Base-by-base conservation (phyloP, 53 echinoderm and acorn worm genomes). In the Pentamera pediparva region DNA sequence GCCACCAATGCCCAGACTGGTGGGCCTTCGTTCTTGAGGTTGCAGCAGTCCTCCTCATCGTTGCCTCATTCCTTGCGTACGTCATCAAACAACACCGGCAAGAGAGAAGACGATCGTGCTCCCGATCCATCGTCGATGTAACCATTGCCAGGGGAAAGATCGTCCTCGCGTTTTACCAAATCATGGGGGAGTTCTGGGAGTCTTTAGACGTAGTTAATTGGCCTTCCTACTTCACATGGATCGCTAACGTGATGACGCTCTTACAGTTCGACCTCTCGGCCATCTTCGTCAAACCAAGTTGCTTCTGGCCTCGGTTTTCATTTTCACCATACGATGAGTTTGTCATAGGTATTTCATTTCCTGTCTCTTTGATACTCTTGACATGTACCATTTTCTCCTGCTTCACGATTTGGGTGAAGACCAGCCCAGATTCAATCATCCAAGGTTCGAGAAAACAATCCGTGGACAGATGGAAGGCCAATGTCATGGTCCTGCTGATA, bases 81-180 rank as follows among this genome's bases (percentile, higher is more conserved):
- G 10, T 72, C 4, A 22, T 50, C 17, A 52, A 35, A 19, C n/a
- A 21, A 29, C 27, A 32, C 35, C 17, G 37, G 0, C 13, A 5
- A 9, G 53, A 32, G 15, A 32, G 24, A 52, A 29, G 6, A 21
- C 27, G 6, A 8, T 19, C 20, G 19, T 13, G 13, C 4, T 24
- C 26, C 5, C 35, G 59, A 5, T 35, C 65, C 15, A 38, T 53
- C 20, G 5, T 61, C 17, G 78, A 78, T 49, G 49, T 78, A 13
- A 22, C 43, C 0, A 15, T 78, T 1, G 64, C 78, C 20, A 33
- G 78, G 12, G 78, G 52, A 32, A 78, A 78, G 30, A 78, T 78
- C 37, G 21, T 78, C 1, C 29, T 78, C 3, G 78, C 64, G 37
- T 78, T 78, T 78, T 78, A 78, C 28, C 78, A 78, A 65, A 65